Percentiles rank a stretch among this genome's conserved stretches.
Evolutionary conservation across 2,113 vertebrate species (phyloP).

Genomic region (Antigone vipio): DNA sequence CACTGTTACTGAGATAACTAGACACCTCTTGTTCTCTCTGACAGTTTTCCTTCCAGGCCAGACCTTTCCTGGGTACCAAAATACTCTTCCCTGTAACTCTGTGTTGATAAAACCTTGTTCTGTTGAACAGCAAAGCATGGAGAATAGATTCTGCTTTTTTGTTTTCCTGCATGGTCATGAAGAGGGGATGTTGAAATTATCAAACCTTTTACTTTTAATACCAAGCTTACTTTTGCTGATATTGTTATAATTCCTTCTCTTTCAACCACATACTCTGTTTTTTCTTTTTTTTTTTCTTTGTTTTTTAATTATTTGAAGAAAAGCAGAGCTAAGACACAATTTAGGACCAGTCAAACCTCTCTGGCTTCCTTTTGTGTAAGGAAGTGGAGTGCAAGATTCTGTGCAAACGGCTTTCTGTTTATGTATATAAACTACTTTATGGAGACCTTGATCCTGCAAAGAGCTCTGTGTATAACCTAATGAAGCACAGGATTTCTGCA

Average conservation of each 20-base stretch:
- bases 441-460: neutral
- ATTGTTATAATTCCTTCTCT: conserved; percentile 1
- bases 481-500: neutral
- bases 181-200: neutral
- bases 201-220: neutral
- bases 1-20: neutral
- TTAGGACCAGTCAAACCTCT: neutral
- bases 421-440: neutral
- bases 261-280: neutral
- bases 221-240: neutral
- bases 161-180: neutral
- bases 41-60: neutral
- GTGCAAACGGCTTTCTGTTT: neutral
- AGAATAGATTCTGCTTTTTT: neutral
- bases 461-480: neutral
- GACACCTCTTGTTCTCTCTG: neutral
- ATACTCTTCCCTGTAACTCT: neutral
- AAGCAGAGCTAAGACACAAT: neutral
- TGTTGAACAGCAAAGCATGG: neutral
- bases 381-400: neutral
- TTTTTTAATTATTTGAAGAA: neutral
- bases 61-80: neutral
- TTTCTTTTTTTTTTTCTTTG: neutral
- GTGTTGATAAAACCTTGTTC: neutral
- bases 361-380: neutral